Percentiles rank a stretch among this genome's conserved stretches.
These are phyloP conservation scores for Diabrotica virgifera DNA, from an alignment of 1,140 invertebrate genomes.

Conservation along the genomic window DNA sequence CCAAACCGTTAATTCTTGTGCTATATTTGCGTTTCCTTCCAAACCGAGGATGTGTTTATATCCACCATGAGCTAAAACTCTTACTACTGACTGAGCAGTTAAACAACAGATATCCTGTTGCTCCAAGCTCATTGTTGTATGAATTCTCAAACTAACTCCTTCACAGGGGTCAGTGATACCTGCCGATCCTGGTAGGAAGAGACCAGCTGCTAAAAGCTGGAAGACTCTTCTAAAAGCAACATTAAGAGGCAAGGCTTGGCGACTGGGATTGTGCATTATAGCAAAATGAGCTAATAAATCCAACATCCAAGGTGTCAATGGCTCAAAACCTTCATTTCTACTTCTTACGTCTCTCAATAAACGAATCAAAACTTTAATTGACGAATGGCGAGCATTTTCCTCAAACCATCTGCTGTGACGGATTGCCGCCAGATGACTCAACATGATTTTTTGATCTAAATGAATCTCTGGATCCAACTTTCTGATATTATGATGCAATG, in stretches of 20 bases:
- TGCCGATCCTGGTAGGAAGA: constrained; percentile 93
- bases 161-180: constrained; percentile 94
- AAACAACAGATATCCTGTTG: constrained; percentile 93
- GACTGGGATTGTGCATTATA: constrained; percentile 92
- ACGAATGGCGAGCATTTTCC: constrained; percentile 96
- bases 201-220: constrained; percentile 87
- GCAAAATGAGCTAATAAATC: constrained; percentile 94
- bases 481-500: constrained; percentile 87
- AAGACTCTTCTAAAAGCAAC: constrained; percentile 83
- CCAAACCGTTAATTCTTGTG: constrained; percentile 88
- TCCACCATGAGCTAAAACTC: constrained; percentile 88
- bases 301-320: constrained; percentile 94
- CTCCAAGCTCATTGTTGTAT: constrained; percentile 88
- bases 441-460: constrained; percentile 80
- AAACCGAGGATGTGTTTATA: constrained; percentile 85
- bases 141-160: constrained; percentile 81
- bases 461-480: constrained; percentile 92
- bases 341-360: constrained; percentile 85
- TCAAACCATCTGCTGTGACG: constrained; percentile 97
- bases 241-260: constrained; percentile 90
- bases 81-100: constrained; percentile 81
- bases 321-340: constrained; percentile 85
- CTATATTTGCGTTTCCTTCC: constrained; percentile 67
- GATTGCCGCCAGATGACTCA: constrained; percentile 88
- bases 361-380: constrained; percentile 93